phyloP scores from a whole-genome alignment of 2,113 vertebrate genomes.

The Dasyprocta punctata region DNA sequence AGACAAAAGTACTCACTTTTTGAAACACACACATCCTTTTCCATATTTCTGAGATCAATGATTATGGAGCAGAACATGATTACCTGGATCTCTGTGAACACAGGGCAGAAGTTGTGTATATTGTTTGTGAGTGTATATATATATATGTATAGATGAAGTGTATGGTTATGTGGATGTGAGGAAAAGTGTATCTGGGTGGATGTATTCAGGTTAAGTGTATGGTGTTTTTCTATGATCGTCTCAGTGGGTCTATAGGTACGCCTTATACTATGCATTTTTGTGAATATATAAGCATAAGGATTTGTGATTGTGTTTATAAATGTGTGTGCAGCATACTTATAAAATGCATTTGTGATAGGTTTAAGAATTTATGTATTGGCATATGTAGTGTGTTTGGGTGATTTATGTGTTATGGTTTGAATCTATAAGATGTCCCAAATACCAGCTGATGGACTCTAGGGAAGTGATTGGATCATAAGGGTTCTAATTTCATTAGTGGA shows the following conservation, averaged over 20 bases:
- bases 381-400: background rate
- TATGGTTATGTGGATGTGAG: background rate
- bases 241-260: background rate
- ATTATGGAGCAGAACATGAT: conserved; percentile 13
- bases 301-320: conserved; percentile 39
- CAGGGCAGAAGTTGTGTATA: background rate
- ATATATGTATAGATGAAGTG: background rate
- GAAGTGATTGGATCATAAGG: background rate
- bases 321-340: background rate
- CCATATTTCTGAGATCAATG: conserved; percentile 14
- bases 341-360: background rate
- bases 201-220: conserved; percentile 32
- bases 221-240: conserved; percentile 30
- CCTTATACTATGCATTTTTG: conserved; percentile 11
- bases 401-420: background rate
- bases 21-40: conserved; percentile 10
- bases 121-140: background rate
- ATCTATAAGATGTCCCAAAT: background rate
- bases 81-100: conserved; percentile 28
- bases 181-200: background rate
- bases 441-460: background rate
- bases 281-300: conserved; percentile 7
- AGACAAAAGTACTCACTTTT: background rate
- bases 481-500: background rate
- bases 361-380: conserved; percentile 23